A percentile compares a stretch with the other conserved stretches of the same genome.
phyloP scores from a whole-genome alignment of 2,888 invertebrate genomes.

The Hybos culiciformis region DNA sequence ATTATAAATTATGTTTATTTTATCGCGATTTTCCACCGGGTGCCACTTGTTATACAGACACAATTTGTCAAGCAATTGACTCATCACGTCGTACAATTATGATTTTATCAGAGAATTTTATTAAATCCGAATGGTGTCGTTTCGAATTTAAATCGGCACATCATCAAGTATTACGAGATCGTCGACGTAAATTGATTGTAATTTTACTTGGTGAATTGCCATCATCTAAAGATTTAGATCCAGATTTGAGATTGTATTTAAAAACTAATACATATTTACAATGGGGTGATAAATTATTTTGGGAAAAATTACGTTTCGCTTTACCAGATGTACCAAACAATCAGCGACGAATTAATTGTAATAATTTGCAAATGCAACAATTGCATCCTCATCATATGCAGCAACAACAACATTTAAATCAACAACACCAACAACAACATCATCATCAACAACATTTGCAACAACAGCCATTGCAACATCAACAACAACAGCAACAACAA shows the following conservation, averaged over 20 bases:
- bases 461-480: constrained; percentile 15
- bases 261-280: constrained; percentile 84
- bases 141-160: constrained; percentile 91
- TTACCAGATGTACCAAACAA: constrained; percentile 60
- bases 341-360: constrained; percentile 32
- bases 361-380: constrained; percentile 53
- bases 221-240: constrained; percentile 75
- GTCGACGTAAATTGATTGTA: constrained; percentile 75
- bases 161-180: constrained; percentile 77
- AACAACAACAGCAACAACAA: not conserved
- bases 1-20: constrained; percentile 79
- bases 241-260: constrained; percentile 77
- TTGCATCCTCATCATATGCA: constrained; percentile 44
- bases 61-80: constrained; percentile 84
- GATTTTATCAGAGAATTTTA: constrained; percentile 84
- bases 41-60: constrained; percentile 71
- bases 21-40: constrained; percentile 76
- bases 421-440: constrained; percentile 27
- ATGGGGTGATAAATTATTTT: constrained; percentile 89
- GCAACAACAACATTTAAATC: constrained; percentile 6
- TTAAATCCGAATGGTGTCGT: constrained; percentile 89
- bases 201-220: constrained; percentile 82
- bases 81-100: constrained; percentile 81
- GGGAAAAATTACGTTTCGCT: constrained; percentile 87
- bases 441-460: constrained; percentile 23